A percentile compares a stretch with the other conserved stretches of the same genome.
These are phyloP conservation scores for Drosophila nigrodunni DNA, from an alignment of 1,140 invertebrate genomes.

Conservation along the genomic window DNA sequence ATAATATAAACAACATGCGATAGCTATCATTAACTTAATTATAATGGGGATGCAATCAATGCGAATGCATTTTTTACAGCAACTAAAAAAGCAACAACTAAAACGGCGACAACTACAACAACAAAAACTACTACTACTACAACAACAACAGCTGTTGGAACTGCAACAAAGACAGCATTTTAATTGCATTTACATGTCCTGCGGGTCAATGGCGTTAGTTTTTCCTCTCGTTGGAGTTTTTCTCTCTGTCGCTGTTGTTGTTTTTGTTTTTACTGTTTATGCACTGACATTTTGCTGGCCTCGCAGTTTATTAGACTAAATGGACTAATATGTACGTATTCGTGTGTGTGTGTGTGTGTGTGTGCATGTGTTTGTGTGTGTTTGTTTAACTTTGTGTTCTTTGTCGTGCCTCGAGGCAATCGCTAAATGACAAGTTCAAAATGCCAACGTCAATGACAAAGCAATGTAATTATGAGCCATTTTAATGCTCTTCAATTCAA, in stretches of 20 bases:
- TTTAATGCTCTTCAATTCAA: constrained; percentile 77
- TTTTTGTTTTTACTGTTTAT: constrained; percentile 25
- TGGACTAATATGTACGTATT: constrained; percentile 30
- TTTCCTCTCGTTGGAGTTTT: constrained; percentile 41
- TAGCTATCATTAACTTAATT: constrained; percentile 71
- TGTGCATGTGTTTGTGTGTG: constrained; percentile 11
- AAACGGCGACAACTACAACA: constrained; percentile 49
- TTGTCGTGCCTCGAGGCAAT: constrained; percentile 48
- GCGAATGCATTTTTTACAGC: constrained; percentile 51
- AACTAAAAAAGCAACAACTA: constrained; percentile 5
- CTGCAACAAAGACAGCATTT: constrained; percentile 55
- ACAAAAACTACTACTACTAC: constrained; percentile 17
- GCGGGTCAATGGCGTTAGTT: constrained; percentile 65
- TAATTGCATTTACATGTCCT: constrained; percentile 82
- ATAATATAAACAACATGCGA: constrained; percentile 37
- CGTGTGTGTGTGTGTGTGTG: background rate
- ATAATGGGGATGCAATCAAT: constrained; percentile 65
- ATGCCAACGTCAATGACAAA: constrained; percentile 54
- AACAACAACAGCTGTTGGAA: background rate
- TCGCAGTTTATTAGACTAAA: constrained; percentile 77
- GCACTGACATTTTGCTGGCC: constrained; percentile 39
- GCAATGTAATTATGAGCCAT: constrained; percentile 76
- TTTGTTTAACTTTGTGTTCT: constrained; percentile 45
- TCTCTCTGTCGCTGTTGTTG: constrained; percentile 26
- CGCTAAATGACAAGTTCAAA: constrained; percentile 74